Evolutionary conservation across 2,888 invertebrate species (phyloP).

Genomic region (Nysson spinosus): DNA sequence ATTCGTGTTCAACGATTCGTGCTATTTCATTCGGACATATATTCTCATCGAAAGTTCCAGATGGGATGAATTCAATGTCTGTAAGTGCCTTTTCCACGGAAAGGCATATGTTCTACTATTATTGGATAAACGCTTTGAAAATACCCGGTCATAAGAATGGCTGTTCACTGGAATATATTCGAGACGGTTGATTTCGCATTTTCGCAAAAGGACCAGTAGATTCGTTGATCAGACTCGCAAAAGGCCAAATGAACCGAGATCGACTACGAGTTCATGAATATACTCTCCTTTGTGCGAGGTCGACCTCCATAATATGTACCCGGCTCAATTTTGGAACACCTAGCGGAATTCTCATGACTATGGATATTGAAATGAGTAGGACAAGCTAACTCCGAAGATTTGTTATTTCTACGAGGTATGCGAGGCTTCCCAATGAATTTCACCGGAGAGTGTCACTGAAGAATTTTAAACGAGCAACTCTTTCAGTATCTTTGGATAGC

Average conservation of each 20-base stretch:
- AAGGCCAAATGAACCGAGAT: slow-evolving; percentile 25
- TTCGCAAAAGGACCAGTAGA: slow-evolving; percentile 4
- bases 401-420: not conserved
- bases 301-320: slow-evolving; percentile 5
- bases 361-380: slow-evolving; percentile 10
- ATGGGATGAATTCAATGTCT: too few relatives aligned
- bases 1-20: too few relatives aligned
- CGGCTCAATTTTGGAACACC: slow-evolving; percentile 1
- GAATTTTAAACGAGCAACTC: slow-evolving; percentile 47
- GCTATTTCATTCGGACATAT: too few relatives aligned
- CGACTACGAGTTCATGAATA: slow-evolving; percentile 37
- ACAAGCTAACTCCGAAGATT: slow-evolving; percentile 15
- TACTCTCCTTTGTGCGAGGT: slow-evolving; percentile 15
- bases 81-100: too few relatives aligned
- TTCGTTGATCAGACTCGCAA: not conserved
- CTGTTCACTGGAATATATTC: not conserved
- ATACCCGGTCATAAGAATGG: slow-evolving; percentile 3
- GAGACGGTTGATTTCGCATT: not conserved
- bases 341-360: slow-evolving; percentile 21
- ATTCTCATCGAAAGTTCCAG: too few relatives aligned
- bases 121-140: not conserved
- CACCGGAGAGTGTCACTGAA: slow-evolving; percentile 16
- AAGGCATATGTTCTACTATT: not conserved
- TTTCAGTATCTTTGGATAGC: slow-evolving; percentile 27
- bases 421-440: slow-evolving; percentile 29